Percentiles rank a stretch among this genome's conserved stretches.
Conservation (phyloP, 2,113 vertebrate genomes). For the Ophthalmolycus amberensis region DNA sequence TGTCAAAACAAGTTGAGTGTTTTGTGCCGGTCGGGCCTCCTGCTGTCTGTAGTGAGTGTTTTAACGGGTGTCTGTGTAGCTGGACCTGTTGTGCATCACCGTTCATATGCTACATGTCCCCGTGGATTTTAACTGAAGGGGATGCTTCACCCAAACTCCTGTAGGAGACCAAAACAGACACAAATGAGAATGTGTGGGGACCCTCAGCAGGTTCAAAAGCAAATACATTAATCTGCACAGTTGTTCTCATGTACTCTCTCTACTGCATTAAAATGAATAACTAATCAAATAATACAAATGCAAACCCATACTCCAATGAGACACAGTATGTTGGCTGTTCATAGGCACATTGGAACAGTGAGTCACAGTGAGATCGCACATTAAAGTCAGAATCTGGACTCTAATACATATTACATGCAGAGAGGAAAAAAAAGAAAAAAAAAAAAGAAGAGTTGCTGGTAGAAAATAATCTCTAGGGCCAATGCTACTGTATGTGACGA, state of each 20-base stretch:
- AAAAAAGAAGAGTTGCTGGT: neutral
- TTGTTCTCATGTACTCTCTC: conserved; percentile 14
- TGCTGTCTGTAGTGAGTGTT: conserved; percentile 31
- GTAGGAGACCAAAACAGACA: neutral
- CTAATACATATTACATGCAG: neutral
- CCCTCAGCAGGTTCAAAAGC: conserved; percentile 16
- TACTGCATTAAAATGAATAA: conserved; percentile 37
- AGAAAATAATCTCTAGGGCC: conserved; percentile 25
- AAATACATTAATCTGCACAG: conserved; percentile 14
- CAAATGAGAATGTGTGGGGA: neutral
- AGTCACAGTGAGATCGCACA: conserved; percentile 60
- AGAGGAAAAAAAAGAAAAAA: neutral
- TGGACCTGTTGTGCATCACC: conserved; percentile 4
- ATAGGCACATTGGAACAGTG: conserved; percentile 74
- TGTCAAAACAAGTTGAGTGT: neutral
- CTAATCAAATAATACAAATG: conserved; percentile 33
- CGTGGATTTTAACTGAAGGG: neutral
- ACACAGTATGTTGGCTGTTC: conserved; percentile 44
- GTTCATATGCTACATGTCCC: conserved; percentile 9
- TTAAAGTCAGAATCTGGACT: conserved; percentile 62
- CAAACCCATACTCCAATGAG: conserved; percentile 15
- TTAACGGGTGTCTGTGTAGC: neutral
- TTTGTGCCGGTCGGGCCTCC: neutral
- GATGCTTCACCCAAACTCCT: neutral
- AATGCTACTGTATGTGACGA: neutral